Evolutionary conservation across 2,113 vertebrate genomes (phyloP).

Genomic region (Catharus fuscescens): DNA sequence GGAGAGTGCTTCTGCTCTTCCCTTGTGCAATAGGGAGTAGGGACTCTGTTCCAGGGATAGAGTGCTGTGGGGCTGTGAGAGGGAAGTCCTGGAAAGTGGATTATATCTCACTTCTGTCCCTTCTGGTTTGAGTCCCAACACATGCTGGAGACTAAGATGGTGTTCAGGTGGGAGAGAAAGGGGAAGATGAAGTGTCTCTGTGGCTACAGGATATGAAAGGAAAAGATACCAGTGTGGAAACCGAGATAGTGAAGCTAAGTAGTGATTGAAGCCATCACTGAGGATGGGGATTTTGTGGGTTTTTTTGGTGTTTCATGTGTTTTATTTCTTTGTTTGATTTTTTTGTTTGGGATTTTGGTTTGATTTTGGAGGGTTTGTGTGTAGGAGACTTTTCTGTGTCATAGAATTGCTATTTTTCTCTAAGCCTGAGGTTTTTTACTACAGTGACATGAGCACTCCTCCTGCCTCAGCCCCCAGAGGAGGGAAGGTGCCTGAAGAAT

Average conservation of each 20-base stretch:
- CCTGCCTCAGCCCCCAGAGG: neutral
- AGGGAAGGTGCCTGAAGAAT: neutral
- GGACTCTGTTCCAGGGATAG: neutral
- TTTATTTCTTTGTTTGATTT: neutral
- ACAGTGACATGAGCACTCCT: accelerated
- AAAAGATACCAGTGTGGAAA: neutral
- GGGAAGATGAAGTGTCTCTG: neutral
- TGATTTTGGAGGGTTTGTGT: neutral
- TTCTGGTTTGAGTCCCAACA: neutral
- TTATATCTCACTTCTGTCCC: neutral
- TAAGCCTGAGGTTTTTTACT: neutral
- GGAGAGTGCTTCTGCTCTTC: neutral
- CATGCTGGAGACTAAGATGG: neutral
- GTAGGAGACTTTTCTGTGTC: neutral
- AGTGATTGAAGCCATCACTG: neutral
- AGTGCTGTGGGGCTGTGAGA: neutral
- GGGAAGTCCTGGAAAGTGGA: too few relatives aligned
- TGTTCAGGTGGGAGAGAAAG: neutral
- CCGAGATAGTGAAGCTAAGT: neutral
- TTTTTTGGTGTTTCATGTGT: neutral
- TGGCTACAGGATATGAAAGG: neutral
- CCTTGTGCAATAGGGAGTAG: too few relatives aligned
- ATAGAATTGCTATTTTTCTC: neutral
- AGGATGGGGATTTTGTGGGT: neutral
- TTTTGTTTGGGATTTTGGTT: neutral